Base-by-base conservation (phyloP, 2,113 vertebrate genomes). In the Triplophysa dalaica region DNA sequence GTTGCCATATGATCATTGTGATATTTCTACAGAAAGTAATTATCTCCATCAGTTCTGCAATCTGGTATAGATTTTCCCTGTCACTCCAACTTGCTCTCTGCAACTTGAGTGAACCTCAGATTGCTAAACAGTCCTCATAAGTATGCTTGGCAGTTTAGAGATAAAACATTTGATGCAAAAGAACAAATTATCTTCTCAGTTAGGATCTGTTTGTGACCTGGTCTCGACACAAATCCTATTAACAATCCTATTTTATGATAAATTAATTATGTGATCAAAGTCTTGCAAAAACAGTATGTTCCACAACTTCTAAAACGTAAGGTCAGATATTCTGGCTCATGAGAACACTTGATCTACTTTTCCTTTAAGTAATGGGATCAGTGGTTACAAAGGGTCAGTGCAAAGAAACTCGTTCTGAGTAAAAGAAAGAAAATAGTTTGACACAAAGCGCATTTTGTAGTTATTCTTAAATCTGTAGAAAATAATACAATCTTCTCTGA, bases 331-430 rank as follows among this genome's bases (percentile, higher is more conserved):
- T 58, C 10, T 58, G 19, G 17, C n/a, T 58, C 16, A 56, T 29
- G 26, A 54, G 33, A 56, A 70, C 26, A 19, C n/a, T 73, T 60
- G 8, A 70, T 70, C 8, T 45, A 48, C 16, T 48, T 52, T 11
- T 24, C 48, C 26, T 38, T 63, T 63, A 58, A 79, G 50, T 48
- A 19, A 50, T 75, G 41, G 41, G 60, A 21, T 75, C 21, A 75
- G 58, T 75, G 73, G 58, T 63, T 75, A 48, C 61, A 48, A 19
- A n/a, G 41, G 73, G 21, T 75, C 73, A 63, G 73, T 75, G 73
- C 58, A 75, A 58, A 60, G 3, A 33, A 58, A 72, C 69, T 58
- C 22, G 12, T 56, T 54, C 66, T 14, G 5, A 26, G 67, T 17
- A 38, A 48, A 64, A 72, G 10, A 29, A 63, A 63, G 6, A 29